A percentile compares a stretch with the other conserved stretches of the same genome.
These are phyloP conservation scores for Ceratina calcarata DNA, from an alignment of 1,140 invertebrate species.

Conservation along the genomic window DNA sequence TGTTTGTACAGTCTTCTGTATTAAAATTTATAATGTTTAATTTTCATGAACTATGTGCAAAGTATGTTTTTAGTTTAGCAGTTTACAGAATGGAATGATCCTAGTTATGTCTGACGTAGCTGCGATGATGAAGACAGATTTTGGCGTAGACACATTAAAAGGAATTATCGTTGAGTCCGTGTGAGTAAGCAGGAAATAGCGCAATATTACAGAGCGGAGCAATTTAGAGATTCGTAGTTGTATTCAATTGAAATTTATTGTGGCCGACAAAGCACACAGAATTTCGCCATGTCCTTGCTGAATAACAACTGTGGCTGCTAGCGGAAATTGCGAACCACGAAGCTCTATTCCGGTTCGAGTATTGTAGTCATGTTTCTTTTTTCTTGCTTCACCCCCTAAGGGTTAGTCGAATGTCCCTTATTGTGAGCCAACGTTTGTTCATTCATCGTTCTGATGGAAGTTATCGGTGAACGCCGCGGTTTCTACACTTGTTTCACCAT, in stretches of 20 bases:
- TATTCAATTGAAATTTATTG: constrained; percentile 27
- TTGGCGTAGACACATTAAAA: neutral
- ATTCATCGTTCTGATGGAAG: neutral
- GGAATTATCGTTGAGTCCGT: neutral
- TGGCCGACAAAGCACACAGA: neutral
- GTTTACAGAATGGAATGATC: too few relatives aligned
- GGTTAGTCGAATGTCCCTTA: neutral
- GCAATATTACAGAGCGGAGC: neutral
- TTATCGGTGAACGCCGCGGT: neutral
- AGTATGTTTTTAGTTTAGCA: too few relatives aligned
- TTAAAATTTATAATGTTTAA: too few relatives aligned
- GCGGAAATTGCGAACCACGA: constrained; percentile 3
- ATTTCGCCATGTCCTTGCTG: neutral
- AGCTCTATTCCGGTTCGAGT: neutral
- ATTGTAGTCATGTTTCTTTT: neutral
- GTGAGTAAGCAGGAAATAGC: neutral
- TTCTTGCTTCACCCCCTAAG: neutral
- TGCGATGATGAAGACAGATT: too few relatives aligned
- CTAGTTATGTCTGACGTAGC: too few relatives aligned
- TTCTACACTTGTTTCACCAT: neutral
- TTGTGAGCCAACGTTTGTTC: neutral
- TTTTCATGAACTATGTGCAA: too few relatives aligned
- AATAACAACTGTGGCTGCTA: neutral
- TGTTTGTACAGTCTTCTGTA: too few relatives aligned
- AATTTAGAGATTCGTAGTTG: constrained; percentile 19